phyloP scores from a whole-genome alignment of 2,797 vertebrate genomes.

The Danio jaintianensis region DNA sequence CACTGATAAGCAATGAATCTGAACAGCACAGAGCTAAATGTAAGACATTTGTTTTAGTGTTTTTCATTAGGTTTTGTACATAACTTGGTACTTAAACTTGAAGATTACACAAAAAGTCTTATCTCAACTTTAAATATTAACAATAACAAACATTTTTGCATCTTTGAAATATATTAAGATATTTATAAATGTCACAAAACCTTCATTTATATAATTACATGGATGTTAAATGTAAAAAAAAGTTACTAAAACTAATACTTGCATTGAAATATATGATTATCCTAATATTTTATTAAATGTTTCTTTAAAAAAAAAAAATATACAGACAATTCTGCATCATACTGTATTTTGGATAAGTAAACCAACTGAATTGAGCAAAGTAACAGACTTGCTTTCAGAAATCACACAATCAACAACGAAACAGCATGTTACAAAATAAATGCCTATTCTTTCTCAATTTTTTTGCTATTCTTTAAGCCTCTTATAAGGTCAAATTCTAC shows the following conservation, averaged over 20 bases:
- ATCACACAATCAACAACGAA: background rate
- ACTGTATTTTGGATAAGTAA: background rate
- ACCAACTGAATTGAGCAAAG: too few species aligned
- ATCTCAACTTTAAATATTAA: background rate
- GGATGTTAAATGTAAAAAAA: background rate
- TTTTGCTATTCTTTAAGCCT: conserved; percentile 5
- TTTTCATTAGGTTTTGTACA: too few species aligned
- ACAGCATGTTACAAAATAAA: background rate
- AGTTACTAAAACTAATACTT: background rate
- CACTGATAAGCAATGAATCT: background rate
- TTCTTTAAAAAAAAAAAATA: background rate
- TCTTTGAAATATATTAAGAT: background rate
- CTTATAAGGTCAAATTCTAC: background rate
- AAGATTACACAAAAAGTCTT: background rate
- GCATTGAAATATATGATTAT: background rate
- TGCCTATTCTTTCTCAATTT: background rate
- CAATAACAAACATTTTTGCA: background rate
- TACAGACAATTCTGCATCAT: background rate
- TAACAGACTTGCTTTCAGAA: background rate
- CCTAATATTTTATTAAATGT: background rate
- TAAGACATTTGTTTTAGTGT: too few species aligned
- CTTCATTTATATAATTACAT: background rate
- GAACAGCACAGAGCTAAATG: background rate
- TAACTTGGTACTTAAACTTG: too few species aligned
- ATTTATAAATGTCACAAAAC: background rate